A percentile compares a stretch with the other conserved stretches of the same genome.
These are phyloP conservation scores for Macrotrachela quadricornifera DNA, from an alignment of 1,140 invertebrate species.

Conservation along the genomic window DNA sequence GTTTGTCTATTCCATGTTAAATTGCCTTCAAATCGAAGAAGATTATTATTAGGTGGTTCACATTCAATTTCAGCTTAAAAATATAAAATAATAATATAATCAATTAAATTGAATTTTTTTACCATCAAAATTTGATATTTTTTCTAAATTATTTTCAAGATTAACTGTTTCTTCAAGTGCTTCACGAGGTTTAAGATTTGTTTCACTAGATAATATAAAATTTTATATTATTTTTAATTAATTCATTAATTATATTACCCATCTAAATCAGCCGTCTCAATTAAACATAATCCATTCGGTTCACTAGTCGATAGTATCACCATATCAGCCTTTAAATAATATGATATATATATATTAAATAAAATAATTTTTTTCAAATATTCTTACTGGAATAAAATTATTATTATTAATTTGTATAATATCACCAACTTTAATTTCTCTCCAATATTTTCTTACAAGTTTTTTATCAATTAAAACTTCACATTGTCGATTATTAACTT, in stretches of 20 bases:
- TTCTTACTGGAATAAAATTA: neutral
- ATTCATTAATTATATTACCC: neutral
- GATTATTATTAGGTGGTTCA: slow-evolving; percentile 88
- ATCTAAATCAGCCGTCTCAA: slow-evolving; percentile 7
- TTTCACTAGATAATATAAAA: no score
- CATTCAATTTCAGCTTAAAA: slow-evolving; percentile 47
- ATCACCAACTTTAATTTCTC: slow-evolving; percentile 35
- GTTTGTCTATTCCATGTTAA: slow-evolving; percentile 34
- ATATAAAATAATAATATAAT: neutral
- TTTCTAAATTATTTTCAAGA: neutral
- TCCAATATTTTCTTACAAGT: slow-evolving; percentile 43
- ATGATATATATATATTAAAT: no score
- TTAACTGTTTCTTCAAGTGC: neutral
- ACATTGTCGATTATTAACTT: slow-evolving; percentile 62
- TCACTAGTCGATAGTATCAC: neutral
- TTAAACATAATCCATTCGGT: slow-evolving; percentile 3
- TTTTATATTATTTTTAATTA: no score
- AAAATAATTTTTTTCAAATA: no score
- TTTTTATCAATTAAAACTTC: no score
- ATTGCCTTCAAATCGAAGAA: slow-evolving; percentile 84
- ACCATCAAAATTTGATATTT: neutral
- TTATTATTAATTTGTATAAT: slow-evolving; percentile 7
- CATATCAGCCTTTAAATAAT: neutral
- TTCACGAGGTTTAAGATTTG: slow-evolving; percentile 6
- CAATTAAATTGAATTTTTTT: neutral